A percentile compares a stretch with the other conserved stretches of the same genome.
Evolutionary conservation across 2,113 vertebrate genomes (phyloP).

Genomic region (Neotragus moschatus): DNA sequence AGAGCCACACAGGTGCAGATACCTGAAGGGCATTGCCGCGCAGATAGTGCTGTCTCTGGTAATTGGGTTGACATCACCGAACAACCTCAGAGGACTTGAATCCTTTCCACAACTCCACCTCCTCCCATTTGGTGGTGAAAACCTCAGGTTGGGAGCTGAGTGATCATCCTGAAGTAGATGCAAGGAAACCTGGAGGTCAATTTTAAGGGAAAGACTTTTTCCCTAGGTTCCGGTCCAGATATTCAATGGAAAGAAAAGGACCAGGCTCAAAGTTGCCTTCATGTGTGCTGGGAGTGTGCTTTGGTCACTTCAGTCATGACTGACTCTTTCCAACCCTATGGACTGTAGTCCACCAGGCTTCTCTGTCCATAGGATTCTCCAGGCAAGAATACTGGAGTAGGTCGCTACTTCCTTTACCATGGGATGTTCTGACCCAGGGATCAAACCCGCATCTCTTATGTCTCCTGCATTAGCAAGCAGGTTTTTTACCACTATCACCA

Average conservation of each 20-base stretch:
- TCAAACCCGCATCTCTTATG: not conserved
- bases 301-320: not conserved
- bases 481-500: not conserved
- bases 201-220: not conserved
- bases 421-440: not conserved
- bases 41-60: constrained; percentile 3
- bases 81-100: constrained; percentile 37
- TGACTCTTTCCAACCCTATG: not conserved
- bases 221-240: not conserved
- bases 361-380: not conserved
- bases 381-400: not conserved
- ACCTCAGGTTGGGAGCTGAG: not conserved
- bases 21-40: not conserved
- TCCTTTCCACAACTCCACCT: constrained; percentile 29
- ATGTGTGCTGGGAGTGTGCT: not conserved
- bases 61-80: constrained; percentile 52
- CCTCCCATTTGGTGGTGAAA: constrained; percentile 19
- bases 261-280: not conserved
- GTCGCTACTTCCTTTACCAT: not conserved
- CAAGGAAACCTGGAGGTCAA: not conserved
- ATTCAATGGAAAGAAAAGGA: not conserved
- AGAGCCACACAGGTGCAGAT: constrained; percentile 25
- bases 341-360: not conserved
- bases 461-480: not conserved
- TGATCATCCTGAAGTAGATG: constrained; percentile 8